Percentiles rank a stretch among this genome's conserved stretches.
Evolutionary conservation across 2,888 invertebrate species (phyloP).

Genomic region (Peribatodes rhomboidaria): DNA sequence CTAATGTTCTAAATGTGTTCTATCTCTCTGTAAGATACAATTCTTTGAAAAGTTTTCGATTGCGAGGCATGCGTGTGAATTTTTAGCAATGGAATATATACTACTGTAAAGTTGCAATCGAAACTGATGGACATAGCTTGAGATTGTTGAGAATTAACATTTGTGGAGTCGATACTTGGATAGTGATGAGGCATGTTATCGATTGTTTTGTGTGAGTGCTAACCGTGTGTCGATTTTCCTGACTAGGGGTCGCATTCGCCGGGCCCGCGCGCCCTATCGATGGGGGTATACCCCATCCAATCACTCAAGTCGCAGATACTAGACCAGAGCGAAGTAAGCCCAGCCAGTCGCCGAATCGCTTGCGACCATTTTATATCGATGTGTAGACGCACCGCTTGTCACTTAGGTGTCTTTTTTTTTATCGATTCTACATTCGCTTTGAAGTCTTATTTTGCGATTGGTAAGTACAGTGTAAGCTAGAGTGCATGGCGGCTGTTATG

Average conservation of each 20-base stretch:
- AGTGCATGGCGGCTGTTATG: conserved; percentile 74
- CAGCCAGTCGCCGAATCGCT: conserved; percentile 83
- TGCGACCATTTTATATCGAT: conserved; percentile 78
- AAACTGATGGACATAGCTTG: conserved; percentile 67
- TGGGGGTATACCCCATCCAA: conserved; percentile 96
- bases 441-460: conserved; percentile 61
- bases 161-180: conserved; percentile 47
- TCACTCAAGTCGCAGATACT: conserved; percentile 95
- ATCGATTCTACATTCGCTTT: conserved; percentile 44
- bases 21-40: conserved; percentile 61
- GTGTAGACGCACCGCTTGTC: conserved; percentile 86
- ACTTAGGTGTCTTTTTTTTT: conserved; percentile 76
- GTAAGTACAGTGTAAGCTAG: conserved; percentile 71
- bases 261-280: conserved; percentile 95
- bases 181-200: conserved; percentile 77
- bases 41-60: conserved; percentile 52
- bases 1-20: conserved; percentile 65
- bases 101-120: conserved; percentile 57
- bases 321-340: conserved; percentile 95
- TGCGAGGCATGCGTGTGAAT: conserved; percentile 72
- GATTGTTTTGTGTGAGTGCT: conserved; percentile 87
- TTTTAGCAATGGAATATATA: conserved; percentile 42
- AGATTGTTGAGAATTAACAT: conserved; percentile 56
- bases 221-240: conserved; percentile 85
- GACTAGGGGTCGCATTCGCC: conserved; percentile 96